Evolutionary conservation across 2,797 vertebrate genomes (phyloP), one percentile per base, ranked within the genome.

Genomic region (Crenuchus spilurus): DNA sequence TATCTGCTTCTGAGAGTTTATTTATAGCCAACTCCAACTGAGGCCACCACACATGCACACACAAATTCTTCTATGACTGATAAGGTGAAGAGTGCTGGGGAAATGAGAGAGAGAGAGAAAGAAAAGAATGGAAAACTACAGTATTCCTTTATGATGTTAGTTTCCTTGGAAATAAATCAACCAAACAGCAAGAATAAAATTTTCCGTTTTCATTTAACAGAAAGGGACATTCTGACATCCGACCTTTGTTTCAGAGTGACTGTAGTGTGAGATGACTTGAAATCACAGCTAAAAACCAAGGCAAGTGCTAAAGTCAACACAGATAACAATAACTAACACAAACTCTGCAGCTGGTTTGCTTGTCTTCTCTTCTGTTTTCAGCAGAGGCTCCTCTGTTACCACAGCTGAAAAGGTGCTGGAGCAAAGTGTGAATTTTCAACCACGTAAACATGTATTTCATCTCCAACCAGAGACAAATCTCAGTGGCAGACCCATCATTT

Each of bases 41-140:
- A 41, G 13, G 58, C 26, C 26, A 30, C 16, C 51, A 58, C 28
- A 41, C 51, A 55, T 10, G 4, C 46, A 51, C 51, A 11, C 14
- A 55, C 57, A 71, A 24, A 70, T 66, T 58, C 62, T 35, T 52
- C 44, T 44, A 61, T n/a, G 28, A 28, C 70, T 72, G 52, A 67
- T 68, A 67, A 61, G 18, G 31, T 2, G 14, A n/a, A 4, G 18
- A 37, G 18, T 44, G 1, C 22, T 7, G 11, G 66, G 26, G 24
- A 42, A 4, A 11, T 33, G 14, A 33, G 30, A 48, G 20, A 57
- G 31, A 39, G 52, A 24, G 26, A n/a, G 44, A 52, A 37, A 52
- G 39, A 26, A 6, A n/a, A n/a, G n/a, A n/a, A n/a, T n/a, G n/a
- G n/a, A n/a, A n/a, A n/a, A n/a, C n/a, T n/a, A n/a, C n/a, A n/a